phyloP scores from a whole-genome alignment of 2,113 vertebrate genomes.

The Oncorhynchus tshawytscha region DNA sequence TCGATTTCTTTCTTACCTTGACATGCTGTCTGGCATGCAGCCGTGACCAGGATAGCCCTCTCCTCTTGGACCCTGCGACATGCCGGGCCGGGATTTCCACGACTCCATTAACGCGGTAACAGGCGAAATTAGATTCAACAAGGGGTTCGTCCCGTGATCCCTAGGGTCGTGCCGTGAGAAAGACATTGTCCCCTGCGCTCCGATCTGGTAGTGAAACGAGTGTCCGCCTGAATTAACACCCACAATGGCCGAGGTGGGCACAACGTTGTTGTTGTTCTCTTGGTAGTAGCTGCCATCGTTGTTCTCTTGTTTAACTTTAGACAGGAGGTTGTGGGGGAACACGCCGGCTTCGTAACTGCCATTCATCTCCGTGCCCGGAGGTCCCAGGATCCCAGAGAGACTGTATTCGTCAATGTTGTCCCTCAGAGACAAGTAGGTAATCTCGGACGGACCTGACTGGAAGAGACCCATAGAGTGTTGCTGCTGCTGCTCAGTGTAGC shows the following conservation, averaged over 20 bases:
- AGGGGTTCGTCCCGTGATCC: constrained; percentile 89
- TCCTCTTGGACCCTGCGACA: constrained; percentile 82
- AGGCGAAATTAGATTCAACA: constrained; percentile 94
- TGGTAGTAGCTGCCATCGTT: constrained; percentile 92
- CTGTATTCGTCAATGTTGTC: constrained; percentile 98
- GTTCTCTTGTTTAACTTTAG: constrained; percentile 94
- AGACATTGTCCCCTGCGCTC: constrained; percentile 96
- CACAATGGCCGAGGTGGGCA: constrained; percentile 92
- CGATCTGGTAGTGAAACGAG: constrained; percentile 99
- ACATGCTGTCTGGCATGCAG: constrained; percentile 90
- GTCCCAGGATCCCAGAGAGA: constrained; percentile 96
- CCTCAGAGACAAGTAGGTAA: constrained; percentile 95
- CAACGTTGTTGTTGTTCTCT: constrained; percentile 75
- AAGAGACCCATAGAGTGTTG: constrained; percentile 85
- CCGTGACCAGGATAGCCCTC: constrained; percentile 91
- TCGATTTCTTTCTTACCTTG: constrained; percentile 66
- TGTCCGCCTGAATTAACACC: constrained; percentile 98
- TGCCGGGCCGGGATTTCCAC: constrained; percentile 92
- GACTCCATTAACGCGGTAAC: constrained; percentile 92
- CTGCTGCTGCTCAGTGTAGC: constrained; percentile 76
- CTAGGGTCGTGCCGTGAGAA: constrained; percentile 88
- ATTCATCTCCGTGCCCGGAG: constrained; percentile 89
- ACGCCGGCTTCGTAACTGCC: constrained; percentile 85
- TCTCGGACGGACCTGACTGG: constrained; percentile 81
- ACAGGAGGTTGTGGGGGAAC: constrained; percentile 84